A percentile compares a stretch with the other conserved stretches of the same genome.
These are phyloP conservation scores for Platysternon megacephalum DNA, from an alignment of 2,113 vertebrate species.

Conservation along the genomic window DNA sequence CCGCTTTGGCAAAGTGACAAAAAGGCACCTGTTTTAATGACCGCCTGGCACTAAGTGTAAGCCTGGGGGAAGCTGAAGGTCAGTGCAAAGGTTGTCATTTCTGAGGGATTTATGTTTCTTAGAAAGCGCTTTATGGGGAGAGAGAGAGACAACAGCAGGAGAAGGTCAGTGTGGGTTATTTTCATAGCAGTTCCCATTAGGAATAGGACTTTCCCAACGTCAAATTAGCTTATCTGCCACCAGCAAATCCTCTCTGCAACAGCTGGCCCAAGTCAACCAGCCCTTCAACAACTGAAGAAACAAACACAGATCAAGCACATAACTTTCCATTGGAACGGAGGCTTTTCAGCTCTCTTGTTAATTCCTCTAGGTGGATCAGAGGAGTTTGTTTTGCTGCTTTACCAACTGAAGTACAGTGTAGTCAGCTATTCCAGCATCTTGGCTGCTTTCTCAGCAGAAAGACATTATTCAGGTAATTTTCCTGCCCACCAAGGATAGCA, in stretches of 20 bases:
- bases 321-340: not conserved
- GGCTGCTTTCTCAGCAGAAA: constrained; percentile 1
- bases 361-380: not conserved
- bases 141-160: not conserved
- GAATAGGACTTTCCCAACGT: constrained; percentile 42
- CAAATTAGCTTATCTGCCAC: constrained; percentile 46
- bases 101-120: not conserved
- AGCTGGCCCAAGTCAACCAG: constrained; percentile 34
- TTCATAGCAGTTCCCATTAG: not conserved
- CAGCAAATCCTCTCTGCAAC: not conserved
- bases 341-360: accelerated
- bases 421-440: constrained; percentile 1
- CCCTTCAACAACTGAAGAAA: not conserved
- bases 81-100: not conserved
- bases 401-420: not conserved
- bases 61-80: not conserved
- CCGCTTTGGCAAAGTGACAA: not conserved
- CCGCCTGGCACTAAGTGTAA: not conserved
- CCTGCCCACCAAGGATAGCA: not conserved
- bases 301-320: accelerated
- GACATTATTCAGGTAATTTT: constrained; percentile 26
- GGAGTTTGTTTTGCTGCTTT: not conserved
- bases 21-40: not conserved
- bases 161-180: not conserved
- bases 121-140: not conserved